Base-by-base conservation (phyloP, 2,113 vertebrate genomes). In the Eudyptes chrysolophus region DNA sequence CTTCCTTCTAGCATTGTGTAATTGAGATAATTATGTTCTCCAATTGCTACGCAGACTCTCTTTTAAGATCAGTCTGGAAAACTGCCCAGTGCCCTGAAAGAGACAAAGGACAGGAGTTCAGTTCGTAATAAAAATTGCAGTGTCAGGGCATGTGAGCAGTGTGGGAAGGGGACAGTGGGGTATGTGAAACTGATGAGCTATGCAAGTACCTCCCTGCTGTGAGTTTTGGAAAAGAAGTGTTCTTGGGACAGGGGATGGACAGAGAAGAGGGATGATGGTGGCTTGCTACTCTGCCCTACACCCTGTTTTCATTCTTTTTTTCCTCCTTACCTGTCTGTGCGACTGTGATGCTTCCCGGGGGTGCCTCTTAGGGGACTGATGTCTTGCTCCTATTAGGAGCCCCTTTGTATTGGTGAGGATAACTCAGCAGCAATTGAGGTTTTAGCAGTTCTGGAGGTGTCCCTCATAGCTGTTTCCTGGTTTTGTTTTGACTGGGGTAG, bases 41-140 rank as follows among this genome's bases (percentile, higher is more conserved):
- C 30, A 38, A 1, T 90, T 88, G n/a, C 66, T 75, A 18, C 0
- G 6, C 71, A 80, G 64, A 66, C 38, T 85, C 48, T 78, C 68
- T 83, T 83, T 93, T 79, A 91, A 95, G 78, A 88, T 92, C 62
- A 83, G 42, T 79, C 87, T 93, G 94, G 89, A 90, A 95, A 64
- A 66, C 55, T 92, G 82, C 87, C 84, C 87, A 74, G 51, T 92
- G 78, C 30, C 82, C 74, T 90, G 27, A 83, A 69, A 92, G 91
- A 87, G 54, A 6, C 75, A 92, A 92, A 90, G 87, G 66, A 40
- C 84, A 69, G 58, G 66, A 93, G 92, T 95, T 87, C 46, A 86
- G 74, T 62, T 78, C 0, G 0, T 85, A 87, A 32, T 77, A 66
- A 91, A 93, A 91, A 49, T 29, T 74, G 84, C 78, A 26, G 25